A percentile compares a stretch with the other conserved stretches of the same genome.
These are phyloP conservation scores for Phenganax subtilis DNA, from an alignment of 92 coral and sea anemone genomes.

Conservation along the genomic window DNA sequence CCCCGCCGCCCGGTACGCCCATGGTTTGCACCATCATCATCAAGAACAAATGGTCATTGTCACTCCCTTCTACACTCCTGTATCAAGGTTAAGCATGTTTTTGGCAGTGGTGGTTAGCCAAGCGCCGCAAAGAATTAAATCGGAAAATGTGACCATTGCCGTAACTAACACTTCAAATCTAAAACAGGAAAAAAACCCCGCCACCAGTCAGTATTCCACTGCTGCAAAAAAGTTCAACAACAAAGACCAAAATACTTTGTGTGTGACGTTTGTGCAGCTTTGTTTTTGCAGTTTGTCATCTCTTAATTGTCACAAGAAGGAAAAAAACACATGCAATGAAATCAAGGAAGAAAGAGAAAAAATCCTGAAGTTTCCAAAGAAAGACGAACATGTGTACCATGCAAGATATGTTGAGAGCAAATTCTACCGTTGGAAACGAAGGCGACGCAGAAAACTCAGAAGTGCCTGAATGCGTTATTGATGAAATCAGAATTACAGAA, in stretches of 20 bases:
- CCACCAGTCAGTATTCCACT: slow-evolving; percentile 4
- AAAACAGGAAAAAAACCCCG: not conserved
- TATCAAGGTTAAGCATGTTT: slow-evolving; percentile 4
- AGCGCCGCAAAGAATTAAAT: not conserved
- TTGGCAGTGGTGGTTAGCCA: slow-evolving; percentile 13
- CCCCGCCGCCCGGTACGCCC: too few relatives aligned
- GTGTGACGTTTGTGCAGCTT: not conserved
- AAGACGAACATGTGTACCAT: not conserved
- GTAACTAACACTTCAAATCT: not conserved
- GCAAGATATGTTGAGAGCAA: slow-evolving; percentile 20
- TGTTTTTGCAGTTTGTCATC: not conserved
- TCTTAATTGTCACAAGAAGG: slow-evolving; percentile 8
- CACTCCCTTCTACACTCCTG: not conserved
- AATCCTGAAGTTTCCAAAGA: not conserved
- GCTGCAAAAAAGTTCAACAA: slow-evolving; percentile 6
- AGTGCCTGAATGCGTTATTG: not conserved
- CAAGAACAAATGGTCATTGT: slow-evolving; percentile 7
- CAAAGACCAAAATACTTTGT: slow-evolving; percentile 11
- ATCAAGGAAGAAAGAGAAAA: slow-evolving; percentile 1
- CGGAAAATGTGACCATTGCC: slow-evolving; percentile 10
- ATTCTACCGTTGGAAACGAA: not conserved
- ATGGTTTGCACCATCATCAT: not conserved
- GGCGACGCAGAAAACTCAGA: not conserved
- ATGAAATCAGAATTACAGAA: not conserved
- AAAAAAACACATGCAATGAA: not conserved